Base-by-base conservation (phyloP, 2,888 invertebrate genomes). In the Corythucha ciliata region DNA sequence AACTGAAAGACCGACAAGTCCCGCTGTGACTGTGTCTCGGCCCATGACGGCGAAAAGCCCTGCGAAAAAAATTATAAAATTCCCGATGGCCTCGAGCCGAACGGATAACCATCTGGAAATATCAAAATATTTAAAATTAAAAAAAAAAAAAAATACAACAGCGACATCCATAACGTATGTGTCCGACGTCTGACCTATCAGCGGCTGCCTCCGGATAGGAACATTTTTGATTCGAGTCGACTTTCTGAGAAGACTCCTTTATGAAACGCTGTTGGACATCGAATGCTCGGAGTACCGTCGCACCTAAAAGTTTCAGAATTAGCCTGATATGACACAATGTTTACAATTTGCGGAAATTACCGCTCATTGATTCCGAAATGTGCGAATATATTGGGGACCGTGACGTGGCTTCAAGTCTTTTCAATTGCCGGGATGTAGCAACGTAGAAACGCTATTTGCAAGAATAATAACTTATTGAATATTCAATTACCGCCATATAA, bases 331-430 rank as follows among this genome's bases (percentile, higher is more conserved):
- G n/a, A n/a, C n/a, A n/a, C n/a, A n/a, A 29, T n/a, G 75, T 78
- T 18, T 14, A 24, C 4, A n/a, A n/a, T n/a, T n/a, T n/a, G n/a
- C n/a, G n/a, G n/a, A n/a, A n/a, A n/a, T 44, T 64, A 62, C 88
- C 88, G 2, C 86, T 85, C 41, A 97, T 81, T 42, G 90, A 91
- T 72, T 97, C 96, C 18, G 90, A 83, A 65, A 97, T 94, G 70
- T 94, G 93, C 10, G 93, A 91, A 72, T 92, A 96, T 63, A 97
- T 90, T 1, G 96, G 96, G 26, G 96, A 96, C 48, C 93, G 77
- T 2, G 91, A 89, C 0, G 93, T 82, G 0, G 93, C 93, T 68
- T 93, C 91, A 52, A 97, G 71, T 39, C 96, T 77, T 71, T 94
- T 94, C 61, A 97, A 70, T 68, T 97, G 96, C 18, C 94, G 74